Conservation (phyloP, 2,888 invertebrate species). For the Sisyra terminalis region DNA sequence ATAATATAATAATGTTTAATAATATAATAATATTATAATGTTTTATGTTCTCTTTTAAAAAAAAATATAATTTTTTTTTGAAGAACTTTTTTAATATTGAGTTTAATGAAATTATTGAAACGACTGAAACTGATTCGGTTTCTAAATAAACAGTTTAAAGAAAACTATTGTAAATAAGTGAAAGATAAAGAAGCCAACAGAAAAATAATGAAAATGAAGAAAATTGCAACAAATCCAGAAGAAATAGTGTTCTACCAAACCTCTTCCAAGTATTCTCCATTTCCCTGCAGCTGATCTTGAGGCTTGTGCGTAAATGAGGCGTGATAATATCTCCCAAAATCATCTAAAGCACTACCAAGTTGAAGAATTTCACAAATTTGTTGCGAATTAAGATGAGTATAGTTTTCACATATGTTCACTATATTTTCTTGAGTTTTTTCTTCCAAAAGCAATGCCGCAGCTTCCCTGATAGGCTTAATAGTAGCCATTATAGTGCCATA, state of each 20-base stretch:
- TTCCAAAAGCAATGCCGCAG: slow-evolving; percentile 87
- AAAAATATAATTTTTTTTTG: no score
- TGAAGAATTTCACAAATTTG: slow-evolving; percentile 64
- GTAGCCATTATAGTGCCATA: slow-evolving; percentile 55
- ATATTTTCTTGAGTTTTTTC: slow-evolving; percentile 89
- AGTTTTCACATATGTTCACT: slow-evolving; percentile 82
- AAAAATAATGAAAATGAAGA: no score
- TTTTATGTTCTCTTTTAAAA: neutral
- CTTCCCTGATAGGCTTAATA: slow-evolving; percentile 83
- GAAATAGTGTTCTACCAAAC: slow-evolving; percentile 21
- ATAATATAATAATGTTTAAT: slow-evolving; percentile 6
- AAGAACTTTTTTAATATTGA: no score
- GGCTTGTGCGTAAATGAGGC: slow-evolving; percentile 69
- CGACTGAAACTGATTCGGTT: no score
- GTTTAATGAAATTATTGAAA: no score
- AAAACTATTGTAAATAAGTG: no score
- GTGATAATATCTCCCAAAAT: slow-evolving; percentile 71
- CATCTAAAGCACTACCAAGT: slow-evolving; percentile 60
- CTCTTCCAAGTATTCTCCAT: slow-evolving; percentile 25
- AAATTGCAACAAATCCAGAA: no score
- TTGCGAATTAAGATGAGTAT: slow-evolving; percentile 71
- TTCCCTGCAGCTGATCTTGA: slow-evolving; percentile 52
- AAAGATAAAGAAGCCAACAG: no score
- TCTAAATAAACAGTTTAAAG: no score
- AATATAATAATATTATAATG: neutral